Base-by-base conservation (phyloP, 2,888 invertebrate genomes). In the Dexiosoma caninum region DNA sequence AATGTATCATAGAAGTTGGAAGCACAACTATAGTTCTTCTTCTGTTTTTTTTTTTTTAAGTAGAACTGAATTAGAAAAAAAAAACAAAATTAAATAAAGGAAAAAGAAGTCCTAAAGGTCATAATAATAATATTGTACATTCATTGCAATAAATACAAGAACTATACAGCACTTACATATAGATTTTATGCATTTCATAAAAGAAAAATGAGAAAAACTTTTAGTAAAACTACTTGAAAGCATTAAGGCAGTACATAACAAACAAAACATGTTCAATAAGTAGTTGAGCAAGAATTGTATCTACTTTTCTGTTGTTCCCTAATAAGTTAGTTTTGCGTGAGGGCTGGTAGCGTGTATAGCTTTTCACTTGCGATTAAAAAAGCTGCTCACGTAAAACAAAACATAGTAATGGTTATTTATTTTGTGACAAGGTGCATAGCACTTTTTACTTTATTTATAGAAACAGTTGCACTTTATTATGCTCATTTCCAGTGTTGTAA, bases 1-100 rank as follows among this genome's bases (percentile, higher is more conserved):
- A 62, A 67, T 75, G 59, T 60, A 76, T 76, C 59, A 44, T 60
- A 14, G 10, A 44, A 67, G n/a, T 44, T 37, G 44, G 8, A 74
- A 46, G 46, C 6, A 66, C 21, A 57, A 55, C 30, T 55, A 7
- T 14, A 51, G 16, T 40, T 44, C 12, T 59, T 23, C 16, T 49
- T 8, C 19, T 27, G 27, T 27, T 27, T 27, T 27, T 27, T 27
- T 27, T 6, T 6, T 27, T 27, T 27, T 27, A 27, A 27, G 14
- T 59, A 21, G 35, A n/a, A n/a, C n/a, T n/a, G n/a, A n/a, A n/a
- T n/a, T n/a, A n/a, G 14, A 37, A 32, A 9, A 51, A 14, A 8
- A 27, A 23, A 51, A 1, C 10, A 23, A 35, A 10, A 72, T 42
- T 4, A 35, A 40, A n/a, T 2, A 21, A 60, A 9, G 30, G 9